phyloP scores from a whole-genome alignment of 2,797 vertebrate species.

The Caiman crocodilus region DNA sequence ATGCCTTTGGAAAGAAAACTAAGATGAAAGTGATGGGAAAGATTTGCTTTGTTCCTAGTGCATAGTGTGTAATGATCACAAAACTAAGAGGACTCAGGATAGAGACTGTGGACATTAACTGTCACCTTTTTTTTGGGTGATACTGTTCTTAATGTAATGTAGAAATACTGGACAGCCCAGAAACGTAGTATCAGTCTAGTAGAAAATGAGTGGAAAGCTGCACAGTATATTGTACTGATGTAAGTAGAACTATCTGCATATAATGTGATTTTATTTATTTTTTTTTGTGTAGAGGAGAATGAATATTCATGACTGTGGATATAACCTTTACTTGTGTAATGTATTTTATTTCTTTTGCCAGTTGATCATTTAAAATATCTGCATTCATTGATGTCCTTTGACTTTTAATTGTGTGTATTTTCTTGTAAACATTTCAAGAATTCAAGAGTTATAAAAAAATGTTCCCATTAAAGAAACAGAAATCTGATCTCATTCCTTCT shows the following conservation, averaged over 20 bases:
- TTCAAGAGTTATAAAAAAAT: constrained; percentile 81
- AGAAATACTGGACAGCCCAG: constrained; percentile 62
- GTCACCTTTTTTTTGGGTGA: neutral
- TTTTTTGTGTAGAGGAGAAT: constrained; percentile 84
- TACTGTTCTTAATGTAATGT: constrained; percentile 42
- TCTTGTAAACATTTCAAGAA: constrained; percentile 83
- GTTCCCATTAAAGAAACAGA: constrained; percentile 84
- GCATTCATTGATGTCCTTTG: constrained; percentile 76
- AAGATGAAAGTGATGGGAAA: neutral
- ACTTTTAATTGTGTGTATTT: constrained; percentile 81
- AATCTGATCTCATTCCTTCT: constrained; percentile 40
- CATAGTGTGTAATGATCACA: neutral
- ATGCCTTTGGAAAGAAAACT: neutral
- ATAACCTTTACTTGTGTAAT: constrained; percentile 83
- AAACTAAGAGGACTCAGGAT: constrained; percentile 44
- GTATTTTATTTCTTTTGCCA: constrained; percentile 82
- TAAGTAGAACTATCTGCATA: constrained; percentile 91
- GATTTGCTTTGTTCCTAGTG: constrained; percentile 38
- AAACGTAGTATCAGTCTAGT: constrained; percentile 26
- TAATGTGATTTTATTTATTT: constrained; percentile 93
- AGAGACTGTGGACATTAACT: constrained; percentile 22
- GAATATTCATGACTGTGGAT: constrained; percentile 85
- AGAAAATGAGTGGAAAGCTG: constrained; percentile 68
- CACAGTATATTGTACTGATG: constrained; percentile 84
- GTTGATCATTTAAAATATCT: constrained; percentile 75